Evolutionary conservation across 2,888 invertebrate genomes (phyloP).

Genomic region (Conistra vaccinii): DNA sequence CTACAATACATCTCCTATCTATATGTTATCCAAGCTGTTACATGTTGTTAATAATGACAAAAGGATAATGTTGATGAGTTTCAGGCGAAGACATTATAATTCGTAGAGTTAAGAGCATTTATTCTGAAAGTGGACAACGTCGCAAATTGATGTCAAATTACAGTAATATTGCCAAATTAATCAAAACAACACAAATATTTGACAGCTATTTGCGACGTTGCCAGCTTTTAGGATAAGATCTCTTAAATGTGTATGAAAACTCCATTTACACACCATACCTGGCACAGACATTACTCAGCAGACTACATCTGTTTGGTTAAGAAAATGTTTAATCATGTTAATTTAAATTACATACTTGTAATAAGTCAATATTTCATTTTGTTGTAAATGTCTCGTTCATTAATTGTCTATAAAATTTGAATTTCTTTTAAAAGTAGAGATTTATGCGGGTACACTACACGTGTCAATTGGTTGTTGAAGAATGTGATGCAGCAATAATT

Average conservation of each 20-base stretch:
- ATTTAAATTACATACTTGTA: slow-evolving; percentile 7
- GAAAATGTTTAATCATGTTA: slow-evolving; percentile 5
- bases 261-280: background rate
- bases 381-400: background rate
- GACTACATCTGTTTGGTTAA: slow-evolving; percentile 15
- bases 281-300: slow-evolving; percentile 3
- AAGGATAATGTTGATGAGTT: background rate
- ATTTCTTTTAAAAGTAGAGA: background rate
- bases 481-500: background rate
- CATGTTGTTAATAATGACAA: background rate
- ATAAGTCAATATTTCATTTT: slow-evolving; percentile 29
- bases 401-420: background rate
- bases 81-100: background rate
- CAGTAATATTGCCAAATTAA: no score
- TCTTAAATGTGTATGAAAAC: background rate
- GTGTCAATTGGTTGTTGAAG: background rate
- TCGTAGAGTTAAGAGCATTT: no score
- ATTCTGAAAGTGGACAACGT: no score
- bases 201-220: no score
- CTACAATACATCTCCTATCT: background rate
- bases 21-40: background rate
- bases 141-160: no score
- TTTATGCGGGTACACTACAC: background rate
- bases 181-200: no score
- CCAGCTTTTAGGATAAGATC: no score